These are phyloP conservation scores for Erinaceus europaeus DNA, from an alignment of 2,113 vertebrate species.

Conservation along the genomic window DNA sequence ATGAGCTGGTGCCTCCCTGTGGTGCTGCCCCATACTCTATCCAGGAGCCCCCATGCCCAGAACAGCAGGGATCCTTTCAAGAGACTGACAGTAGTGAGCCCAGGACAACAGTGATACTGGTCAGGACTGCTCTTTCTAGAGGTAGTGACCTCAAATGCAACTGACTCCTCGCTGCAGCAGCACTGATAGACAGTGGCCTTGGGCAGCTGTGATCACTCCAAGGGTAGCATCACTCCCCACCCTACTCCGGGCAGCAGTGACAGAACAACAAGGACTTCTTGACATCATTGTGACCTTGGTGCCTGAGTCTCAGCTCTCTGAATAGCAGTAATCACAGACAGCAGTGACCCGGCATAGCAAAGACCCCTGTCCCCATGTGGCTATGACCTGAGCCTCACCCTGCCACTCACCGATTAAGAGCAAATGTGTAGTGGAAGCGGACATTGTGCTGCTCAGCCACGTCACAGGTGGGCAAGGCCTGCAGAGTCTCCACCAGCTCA, in stretches of 20 bases:
- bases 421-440: slow-evolving; percentile 94
- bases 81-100: neutral
- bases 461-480: slow-evolving; percentile 86
- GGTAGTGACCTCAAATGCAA: neutral
- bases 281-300: neutral
- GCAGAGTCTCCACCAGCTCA: slow-evolving; percentile 90
- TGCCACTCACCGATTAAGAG: slow-evolving; percentile 88
- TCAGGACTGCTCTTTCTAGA: neutral
- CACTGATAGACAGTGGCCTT: neutral
- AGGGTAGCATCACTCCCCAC: neutral
- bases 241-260: neutral
- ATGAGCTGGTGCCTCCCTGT: neutral
- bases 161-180: neutral
- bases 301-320: neutral
- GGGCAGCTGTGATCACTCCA: neutral
- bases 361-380: neutral
- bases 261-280: neutral
- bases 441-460: slow-evolving; percentile 88
- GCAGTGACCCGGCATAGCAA: neutral
- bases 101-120: neutral
- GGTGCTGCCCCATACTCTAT: neutral
- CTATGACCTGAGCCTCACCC: neutral
- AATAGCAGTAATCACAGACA: neutral
- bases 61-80: neutral
- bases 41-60: neutral